Evolutionary conservation across 2,888 invertebrate genomes (phyloP).

Genomic region (Leptinotarsa haldemani): DNA sequence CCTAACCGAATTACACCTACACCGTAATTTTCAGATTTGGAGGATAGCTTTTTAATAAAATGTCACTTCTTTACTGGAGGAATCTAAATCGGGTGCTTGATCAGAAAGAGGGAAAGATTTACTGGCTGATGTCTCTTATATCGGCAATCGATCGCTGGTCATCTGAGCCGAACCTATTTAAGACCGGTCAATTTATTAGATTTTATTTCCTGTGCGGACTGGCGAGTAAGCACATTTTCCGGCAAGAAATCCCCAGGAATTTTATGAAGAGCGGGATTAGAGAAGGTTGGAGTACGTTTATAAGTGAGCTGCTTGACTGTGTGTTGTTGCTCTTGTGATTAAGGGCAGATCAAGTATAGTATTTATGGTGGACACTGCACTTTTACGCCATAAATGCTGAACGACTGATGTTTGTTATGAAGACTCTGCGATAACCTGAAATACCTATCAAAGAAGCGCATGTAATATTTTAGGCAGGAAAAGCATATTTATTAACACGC

Average conservation of each 20-base stretch:
- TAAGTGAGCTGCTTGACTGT: background rate
- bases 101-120: slow-evolving; percentile 18
- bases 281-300: background rate
- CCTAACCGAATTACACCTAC: too few species aligned
- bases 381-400: too few species aligned
- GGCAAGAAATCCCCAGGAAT: slow-evolving; percentile 20
- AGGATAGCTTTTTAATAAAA: too few species aligned
- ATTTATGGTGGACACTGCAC: too few species aligned
- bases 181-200: slow-evolving; percentile 35
- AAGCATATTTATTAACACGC: too few species aligned
- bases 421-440: too few species aligned
- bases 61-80: background rate
- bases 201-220: slow-evolving; percentile 31
- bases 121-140: slow-evolving; percentile 24
- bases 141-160: slow-evolving; percentile 25
- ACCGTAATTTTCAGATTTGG: too few species aligned
- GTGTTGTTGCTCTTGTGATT: background rate
- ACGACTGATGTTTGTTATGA: too few species aligned
- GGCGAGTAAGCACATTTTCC: slow-evolving; percentile 33
- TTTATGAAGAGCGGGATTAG: slow-evolving; percentile 23
- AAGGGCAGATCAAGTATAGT: too few species aligned
- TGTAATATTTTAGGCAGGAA: too few species aligned
- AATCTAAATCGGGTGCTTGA: slow-evolving; percentile 15
- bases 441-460: too few species aligned
- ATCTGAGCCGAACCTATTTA: slow-evolving; percentile 30